Evolutionary conservation across 2,113 vertebrate genomes (phyloP).

Genomic region (Brachionichthys hirsutus): DNA sequence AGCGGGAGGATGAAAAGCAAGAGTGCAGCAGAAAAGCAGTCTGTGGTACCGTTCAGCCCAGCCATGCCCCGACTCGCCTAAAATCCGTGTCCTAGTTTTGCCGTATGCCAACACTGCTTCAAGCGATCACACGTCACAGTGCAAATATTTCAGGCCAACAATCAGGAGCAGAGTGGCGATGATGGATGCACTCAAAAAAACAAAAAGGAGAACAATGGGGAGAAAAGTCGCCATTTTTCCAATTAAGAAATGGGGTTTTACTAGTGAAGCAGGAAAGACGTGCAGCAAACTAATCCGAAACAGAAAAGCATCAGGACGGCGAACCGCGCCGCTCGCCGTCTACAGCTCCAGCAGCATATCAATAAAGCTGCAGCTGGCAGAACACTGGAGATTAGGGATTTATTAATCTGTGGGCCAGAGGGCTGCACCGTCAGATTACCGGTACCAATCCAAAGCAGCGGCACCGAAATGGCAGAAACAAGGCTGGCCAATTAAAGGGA

Average conservation of each 20-base stretch:
- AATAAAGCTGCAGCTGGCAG: slow-evolving; percentile 50
- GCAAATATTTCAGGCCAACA: slow-evolving; percentile 15
- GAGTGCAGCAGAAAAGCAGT: slow-evolving; percentile 3
- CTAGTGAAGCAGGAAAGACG: slow-evolving; percentile 46
- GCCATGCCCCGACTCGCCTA: neutral
- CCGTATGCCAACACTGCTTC: slow-evolving; percentile 53
- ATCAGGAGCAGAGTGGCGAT: slow-evolving; percentile 6
- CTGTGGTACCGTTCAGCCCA: neutral
- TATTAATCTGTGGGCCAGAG: slow-evolving; percentile 61
- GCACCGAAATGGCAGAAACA: slow-evolving; percentile 66
- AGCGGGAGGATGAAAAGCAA: neutral
- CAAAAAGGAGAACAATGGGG: too few relatives aligned
- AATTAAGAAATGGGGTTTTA: too few relatives aligned
- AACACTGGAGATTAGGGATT: slow-evolving; percentile 64
- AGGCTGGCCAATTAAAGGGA: slow-evolving; percentile 69
- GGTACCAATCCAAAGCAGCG: slow-evolving; percentile 76
- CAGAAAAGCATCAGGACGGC: slow-evolving; percentile 33
- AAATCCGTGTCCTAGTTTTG: slow-evolving; percentile 58
- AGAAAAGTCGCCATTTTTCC: too few relatives aligned
- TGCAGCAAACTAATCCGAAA: slow-evolving; percentile 60
- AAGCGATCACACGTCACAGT: slow-evolving; percentile 23
- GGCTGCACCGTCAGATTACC: slow-evolving; percentile 51
- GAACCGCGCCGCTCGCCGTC: slow-evolving; percentile 13
- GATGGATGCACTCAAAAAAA: too few relatives aligned
- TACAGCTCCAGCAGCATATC: slow-evolving; percentile 27